Evolutionary conservation across 1,140 invertebrate species (phyloP).

Genomic region (Antheraea mylitta): DNA sequence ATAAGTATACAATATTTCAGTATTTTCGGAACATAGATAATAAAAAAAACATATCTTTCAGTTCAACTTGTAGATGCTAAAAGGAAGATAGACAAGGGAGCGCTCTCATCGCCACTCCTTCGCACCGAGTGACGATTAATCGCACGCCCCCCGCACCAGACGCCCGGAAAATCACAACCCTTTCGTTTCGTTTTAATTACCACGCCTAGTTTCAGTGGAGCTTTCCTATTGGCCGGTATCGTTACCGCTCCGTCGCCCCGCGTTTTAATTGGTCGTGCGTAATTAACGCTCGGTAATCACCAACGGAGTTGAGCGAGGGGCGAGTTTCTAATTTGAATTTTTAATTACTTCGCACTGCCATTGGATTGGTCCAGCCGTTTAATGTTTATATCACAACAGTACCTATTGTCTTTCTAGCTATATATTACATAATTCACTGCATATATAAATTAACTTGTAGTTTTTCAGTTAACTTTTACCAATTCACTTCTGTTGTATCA

Average conservation of each 20-base stretch:
- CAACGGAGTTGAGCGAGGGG: constrained; percentile 59
- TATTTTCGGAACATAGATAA: no score
- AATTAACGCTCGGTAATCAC: constrained; percentile 73
- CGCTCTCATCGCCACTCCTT: constrained; percentile 28
- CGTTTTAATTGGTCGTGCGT: constrained; percentile 70
- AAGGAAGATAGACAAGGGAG: constrained; percentile 13
- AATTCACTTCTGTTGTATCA: no score
- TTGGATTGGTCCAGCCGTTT: constrained; percentile 50
- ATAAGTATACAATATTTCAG: no score
- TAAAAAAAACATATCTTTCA: no score
- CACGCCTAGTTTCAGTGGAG: constrained; percentile 65
- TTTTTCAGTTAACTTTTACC: no score
- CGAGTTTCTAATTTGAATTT: constrained; percentile 72
- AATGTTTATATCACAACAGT: constrained; percentile 43
- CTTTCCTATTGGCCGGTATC: constrained; percentile 49
- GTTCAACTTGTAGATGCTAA: neutral
- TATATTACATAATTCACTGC: neutral
- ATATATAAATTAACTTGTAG: no score
- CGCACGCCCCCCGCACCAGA: constrained; percentile 41
- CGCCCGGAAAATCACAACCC: constrained; percentile 71
- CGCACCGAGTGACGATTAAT: constrained; percentile 51
- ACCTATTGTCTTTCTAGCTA: constrained; percentile 48
- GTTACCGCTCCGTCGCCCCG: constrained; percentile 48
- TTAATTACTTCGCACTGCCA: constrained; percentile 60
- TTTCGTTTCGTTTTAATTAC: constrained; percentile 72